A percentile compares a stretch with the other conserved stretches of the same genome.
These are phyloP conservation scores for Druon quercuslanigerum DNA, from an alignment of 1,140 invertebrate species.

Conservation along the genomic window DNA sequence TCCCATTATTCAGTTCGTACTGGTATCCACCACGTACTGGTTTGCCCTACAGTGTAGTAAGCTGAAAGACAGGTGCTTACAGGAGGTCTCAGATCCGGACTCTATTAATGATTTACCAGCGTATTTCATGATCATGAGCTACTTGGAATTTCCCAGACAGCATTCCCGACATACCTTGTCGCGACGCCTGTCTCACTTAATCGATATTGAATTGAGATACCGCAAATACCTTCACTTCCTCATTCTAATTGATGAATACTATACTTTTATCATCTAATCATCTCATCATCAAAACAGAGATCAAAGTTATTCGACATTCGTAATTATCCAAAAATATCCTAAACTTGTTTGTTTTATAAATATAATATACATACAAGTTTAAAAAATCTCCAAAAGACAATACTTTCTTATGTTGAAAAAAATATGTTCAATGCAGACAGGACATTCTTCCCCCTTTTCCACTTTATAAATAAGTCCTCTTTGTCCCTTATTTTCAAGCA, in stretches of 20 bases:
- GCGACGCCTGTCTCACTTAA: constrained; percentile 8
- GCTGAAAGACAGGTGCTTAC: background rate
- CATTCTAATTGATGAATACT: background rate
- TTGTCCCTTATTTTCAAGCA: no score
- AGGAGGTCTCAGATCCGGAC: constrained; percentile 1
- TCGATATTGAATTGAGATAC: constrained; percentile 26
- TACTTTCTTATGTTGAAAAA: no score
- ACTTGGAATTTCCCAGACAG: constrained; percentile 24
- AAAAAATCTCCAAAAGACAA: no score
- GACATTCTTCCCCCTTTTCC: no score
- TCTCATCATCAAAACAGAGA: background rate
- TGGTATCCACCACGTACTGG: no score
- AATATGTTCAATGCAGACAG: no score
- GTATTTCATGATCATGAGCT: constrained; percentile 12
- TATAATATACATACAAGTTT: no score
- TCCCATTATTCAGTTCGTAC: no score
- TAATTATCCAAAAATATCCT: no score
- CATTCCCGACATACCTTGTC: constrained; percentile 4
- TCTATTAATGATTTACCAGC: constrained; percentile 7
- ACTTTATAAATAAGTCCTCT: no score
- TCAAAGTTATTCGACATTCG: background rate
- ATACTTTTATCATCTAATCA: background rate
- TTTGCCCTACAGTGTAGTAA: background rate
- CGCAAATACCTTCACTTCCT: constrained; percentile 17
- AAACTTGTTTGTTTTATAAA: no score